Percentiles rank a stretch among this genome's conserved stretches.
phyloP scores from a whole-genome alignment of 2,113 vertebrate genomes.

The Galbula dea region DNA sequence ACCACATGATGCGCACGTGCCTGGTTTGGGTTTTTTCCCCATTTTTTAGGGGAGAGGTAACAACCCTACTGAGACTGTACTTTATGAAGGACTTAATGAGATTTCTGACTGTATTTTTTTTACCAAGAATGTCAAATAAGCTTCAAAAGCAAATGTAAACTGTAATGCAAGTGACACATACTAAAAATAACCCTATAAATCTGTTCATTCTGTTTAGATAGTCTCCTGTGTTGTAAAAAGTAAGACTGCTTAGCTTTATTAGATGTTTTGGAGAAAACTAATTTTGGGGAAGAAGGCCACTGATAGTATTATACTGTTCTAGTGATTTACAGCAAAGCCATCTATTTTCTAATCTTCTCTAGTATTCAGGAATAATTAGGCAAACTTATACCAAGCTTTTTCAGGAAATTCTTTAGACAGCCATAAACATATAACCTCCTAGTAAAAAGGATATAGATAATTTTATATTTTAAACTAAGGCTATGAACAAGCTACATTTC shows the following conservation, averaged over 20 bases:
- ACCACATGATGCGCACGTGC: neutral
- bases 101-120: slow-evolving; percentile 66
- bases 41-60: slow-evolving; percentile 1
- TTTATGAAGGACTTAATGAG: slow-evolving; percentile 75
- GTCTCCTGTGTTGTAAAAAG: slow-evolving; percentile 72
- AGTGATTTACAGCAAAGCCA: slow-evolving; percentile 43
- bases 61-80: slow-evolving; percentile 70
- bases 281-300: slow-evolving; percentile 58
- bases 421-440: neutral
- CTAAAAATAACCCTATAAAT: slow-evolving; percentile 75
- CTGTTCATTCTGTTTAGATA: slow-evolving; percentile 76
- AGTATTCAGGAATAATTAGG: neutral
- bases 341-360: slow-evolving; percentile 18
- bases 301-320: slow-evolving; percentile 50
- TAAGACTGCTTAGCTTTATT: slow-evolving; percentile 63
- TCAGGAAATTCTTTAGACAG: neutral
- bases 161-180: slow-evolving; percentile 65
- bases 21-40: neutral
- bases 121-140: slow-evolving; percentile 69
- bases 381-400: neutral
- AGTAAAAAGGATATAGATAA: neutral
- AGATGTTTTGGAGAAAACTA: slow-evolving; percentile 60
- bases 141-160: slow-evolving; percentile 72
- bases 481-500: neutral
- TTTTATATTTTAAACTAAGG: neutral